phyloP scores from a whole-genome alignment of 2,113 vertebrate species.

The Lophura nycthemera region DNA sequence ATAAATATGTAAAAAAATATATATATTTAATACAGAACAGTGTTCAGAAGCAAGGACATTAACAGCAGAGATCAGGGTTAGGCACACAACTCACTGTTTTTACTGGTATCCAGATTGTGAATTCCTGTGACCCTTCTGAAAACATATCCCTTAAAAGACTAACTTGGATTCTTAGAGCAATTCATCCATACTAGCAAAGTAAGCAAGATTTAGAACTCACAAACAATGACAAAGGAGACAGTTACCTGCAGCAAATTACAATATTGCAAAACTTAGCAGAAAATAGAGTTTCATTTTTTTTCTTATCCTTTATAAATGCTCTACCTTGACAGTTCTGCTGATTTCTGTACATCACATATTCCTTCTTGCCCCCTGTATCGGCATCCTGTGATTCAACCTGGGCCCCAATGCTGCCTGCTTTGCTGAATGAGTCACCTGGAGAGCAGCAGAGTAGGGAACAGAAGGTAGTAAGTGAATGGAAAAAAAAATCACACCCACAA shows the following conservation, averaged over 20 bases:
- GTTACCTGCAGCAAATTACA: not conserved
- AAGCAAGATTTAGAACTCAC: not conserved
- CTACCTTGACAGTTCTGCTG: conserved; percentile 83
- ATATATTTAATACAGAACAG: conserved; percentile 11
- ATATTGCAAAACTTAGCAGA: conserved; percentile 46
- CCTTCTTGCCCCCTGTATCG: conserved; percentile 80
- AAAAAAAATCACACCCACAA: not conserved
- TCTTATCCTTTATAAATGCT: conserved; percentile 22
- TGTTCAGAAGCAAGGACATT: not conserved
- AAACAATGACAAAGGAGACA: not conserved
- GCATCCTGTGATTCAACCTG: conserved; percentile 80
- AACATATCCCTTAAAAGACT: not conserved
- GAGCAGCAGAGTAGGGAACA: conserved; percentile 41
- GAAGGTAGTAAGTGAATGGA: conserved; percentile 34
- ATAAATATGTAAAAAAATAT: not conserved
- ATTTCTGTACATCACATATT: conserved; percentile 72
- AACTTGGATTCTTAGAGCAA: conserved; percentile 4
- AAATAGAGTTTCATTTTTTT: not conserved
- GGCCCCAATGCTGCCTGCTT: conserved; percentile 78
- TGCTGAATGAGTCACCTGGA: conserved; percentile 75
- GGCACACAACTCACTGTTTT: conserved; percentile 37
- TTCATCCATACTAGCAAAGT: conserved; percentile 20
- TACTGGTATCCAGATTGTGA: conserved; percentile 47
- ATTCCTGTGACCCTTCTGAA: conserved; percentile 13
- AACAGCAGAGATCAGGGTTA: not conserved